phyloP scores from a whole-genome alignment of 2,888 invertebrate genomes.

The Clanis bilineata region DNA sequence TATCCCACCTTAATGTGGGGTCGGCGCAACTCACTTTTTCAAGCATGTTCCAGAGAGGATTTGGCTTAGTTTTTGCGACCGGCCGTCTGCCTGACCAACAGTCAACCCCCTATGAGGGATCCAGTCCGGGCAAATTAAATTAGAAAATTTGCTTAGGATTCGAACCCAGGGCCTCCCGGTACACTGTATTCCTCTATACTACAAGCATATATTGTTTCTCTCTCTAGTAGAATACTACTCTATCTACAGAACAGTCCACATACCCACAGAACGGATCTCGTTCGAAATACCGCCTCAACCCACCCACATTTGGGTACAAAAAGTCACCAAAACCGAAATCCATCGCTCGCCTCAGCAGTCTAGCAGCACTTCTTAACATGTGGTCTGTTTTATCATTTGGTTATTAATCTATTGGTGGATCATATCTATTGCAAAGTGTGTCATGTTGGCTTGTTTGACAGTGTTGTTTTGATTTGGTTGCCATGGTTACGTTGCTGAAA shows the following conservation, averaged over 20 bases:
- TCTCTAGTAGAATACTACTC: no score
- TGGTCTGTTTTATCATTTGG: conserved; percentile 16
- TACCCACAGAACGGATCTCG: conserved; percentile 64
- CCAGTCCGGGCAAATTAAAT: no score
- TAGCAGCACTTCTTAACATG: conserved; percentile 46
- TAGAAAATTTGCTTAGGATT: no score
- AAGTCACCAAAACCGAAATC: conserved; percentile 73
- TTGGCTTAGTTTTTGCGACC: no score
- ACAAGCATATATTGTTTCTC: no score
- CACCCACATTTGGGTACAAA: conserved; percentile 65
- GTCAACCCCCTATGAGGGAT: no score
- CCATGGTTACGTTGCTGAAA: conserved; percentile 67
- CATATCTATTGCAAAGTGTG: conserved; percentile 59
- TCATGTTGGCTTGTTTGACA: conserved; percentile 66
- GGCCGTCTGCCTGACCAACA: no score
- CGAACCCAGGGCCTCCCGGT: no score
- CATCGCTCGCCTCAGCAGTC: conserved; percentile 57
- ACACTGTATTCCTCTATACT: no score
- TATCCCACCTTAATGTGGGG: no score
- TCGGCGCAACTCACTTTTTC: no score
- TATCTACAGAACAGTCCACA: conserved; percentile 31
- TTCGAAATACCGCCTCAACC: conserved; percentile 60
- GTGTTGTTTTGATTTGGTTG: conserved; percentile 61
- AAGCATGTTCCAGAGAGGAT: no score
- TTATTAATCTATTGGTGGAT: conserved; percentile 37